A percentile compares a stretch with the other conserved stretches of the same genome.
Conservation (phyloP, 2,797 vertebrate genomes). For the Danio albolineatus region DNA sequence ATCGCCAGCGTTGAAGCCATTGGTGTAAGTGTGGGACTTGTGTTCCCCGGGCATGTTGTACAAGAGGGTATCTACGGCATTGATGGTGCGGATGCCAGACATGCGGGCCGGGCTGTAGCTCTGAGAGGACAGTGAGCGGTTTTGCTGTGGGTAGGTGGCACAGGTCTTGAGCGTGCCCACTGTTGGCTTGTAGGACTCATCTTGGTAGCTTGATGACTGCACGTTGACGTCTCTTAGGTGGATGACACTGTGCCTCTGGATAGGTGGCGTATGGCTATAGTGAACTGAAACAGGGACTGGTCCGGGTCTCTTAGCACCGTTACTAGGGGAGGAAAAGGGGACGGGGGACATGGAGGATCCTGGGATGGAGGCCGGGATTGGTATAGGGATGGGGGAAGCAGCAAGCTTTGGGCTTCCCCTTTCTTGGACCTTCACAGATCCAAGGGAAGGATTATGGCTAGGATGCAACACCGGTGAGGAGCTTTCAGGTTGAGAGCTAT, state of each 20-base stretch:
- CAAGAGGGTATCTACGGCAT: conserved; percentile 87
- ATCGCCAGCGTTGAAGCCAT: conserved; percentile 88
- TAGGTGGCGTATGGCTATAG: conserved; percentile 95
- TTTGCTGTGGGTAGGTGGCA: conserved; percentile 98
- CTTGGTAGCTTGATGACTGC: conserved; percentile 89
- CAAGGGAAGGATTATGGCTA: conserved; percentile 83
- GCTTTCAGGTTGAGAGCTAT: conserved; percentile 87
- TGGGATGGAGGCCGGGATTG: conserved; percentile 60
- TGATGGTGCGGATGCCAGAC: conserved; percentile 88
- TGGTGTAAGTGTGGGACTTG: conserved; percentile 96
- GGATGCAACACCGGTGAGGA: conserved; percentile 90
- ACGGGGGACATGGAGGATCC: conserved; percentile 63
- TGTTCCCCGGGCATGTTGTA: conserved; percentile 88
- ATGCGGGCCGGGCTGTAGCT: conserved; percentile 94
- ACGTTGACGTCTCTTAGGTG: conserved; percentile 92
- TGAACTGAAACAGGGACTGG: conserved; percentile 85
- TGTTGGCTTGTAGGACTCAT: conserved; percentile 87
- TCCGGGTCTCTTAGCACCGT: conserved; percentile 83
- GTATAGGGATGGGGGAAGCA: conserved; percentile 69
- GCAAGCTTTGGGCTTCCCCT: conserved; percentile 86
- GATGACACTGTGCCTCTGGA: conserved; percentile 95
- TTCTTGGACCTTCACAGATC: conserved; percentile 88
- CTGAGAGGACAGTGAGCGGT: conserved; percentile 95
- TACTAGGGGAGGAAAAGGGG: conserved; percentile 87
- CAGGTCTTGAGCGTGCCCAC: conserved; percentile 94